Base-by-base conservation (phyloP, 2,888 invertebrate genomes). In the Agrotis ipsilon region DNA sequence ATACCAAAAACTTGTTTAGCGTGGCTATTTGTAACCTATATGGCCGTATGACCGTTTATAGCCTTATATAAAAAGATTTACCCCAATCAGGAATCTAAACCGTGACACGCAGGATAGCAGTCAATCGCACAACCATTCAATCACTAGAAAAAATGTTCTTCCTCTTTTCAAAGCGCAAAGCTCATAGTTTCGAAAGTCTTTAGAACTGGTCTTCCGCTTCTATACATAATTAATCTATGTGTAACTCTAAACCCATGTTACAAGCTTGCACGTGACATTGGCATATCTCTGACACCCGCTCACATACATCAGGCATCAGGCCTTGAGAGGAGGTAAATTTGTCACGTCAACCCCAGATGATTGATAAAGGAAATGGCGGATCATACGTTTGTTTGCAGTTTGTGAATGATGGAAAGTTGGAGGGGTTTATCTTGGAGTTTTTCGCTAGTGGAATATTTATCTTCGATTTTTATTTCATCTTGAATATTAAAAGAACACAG, bases 311-410 rank as follows among this genome's bases (percentile, higher is more conserved):
- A 81, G 65, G 43, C 73, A 86, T 80, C 82, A 78, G 86, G 74
- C 84, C 82, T 75, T 69, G 76, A 80, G 65, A 72, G 61, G 60
- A 72, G 76, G 77, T 78, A 68, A 74, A 84, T 84, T 82, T 81
- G 86, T 87, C 88, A 89, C 81, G 89, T 87, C 88, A 88, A 67
- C 69, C 51, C 19, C 86, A 89, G 85, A 89, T 89, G 87, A 89
- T 90, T 90, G 88, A 90, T 90, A 89, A 86, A 86, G 87, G 85
- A 82, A 80, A 87, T 76, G 77, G 73, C 73, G 80, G 81, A 81
- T 80, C 78, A 81, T 86, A 87, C 75, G 80, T 75, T 49, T 76
- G 62, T 68, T 74, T 62, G 57, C 51, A 67, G 61, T 63, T 68
- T 52, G 59, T 54, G 55, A 68, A 73, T 63, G 51, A 43, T 49